Conservation (phyloP, 2,888 invertebrate genomes). For the Nephrotoma flavescens region DNA sequence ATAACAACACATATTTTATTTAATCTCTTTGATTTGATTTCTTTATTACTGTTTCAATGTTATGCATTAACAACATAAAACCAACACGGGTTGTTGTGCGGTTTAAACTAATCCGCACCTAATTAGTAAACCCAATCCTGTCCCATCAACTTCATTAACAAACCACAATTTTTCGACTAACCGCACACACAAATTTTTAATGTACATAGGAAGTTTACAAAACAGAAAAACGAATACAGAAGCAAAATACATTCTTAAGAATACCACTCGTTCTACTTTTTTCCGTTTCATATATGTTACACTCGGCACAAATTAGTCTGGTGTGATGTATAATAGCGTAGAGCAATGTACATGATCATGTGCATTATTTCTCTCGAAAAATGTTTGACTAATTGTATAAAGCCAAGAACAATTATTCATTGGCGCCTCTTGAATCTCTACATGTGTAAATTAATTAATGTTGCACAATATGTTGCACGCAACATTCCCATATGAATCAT, state of each 20-base stretch:
- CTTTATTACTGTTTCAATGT: neutral
- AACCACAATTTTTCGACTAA: neutral
- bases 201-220: neutral
- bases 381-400: neutral
- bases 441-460: neutral
- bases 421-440: neutral
- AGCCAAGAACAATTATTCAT: neutral
- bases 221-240: neutral
- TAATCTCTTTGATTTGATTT: neutral
- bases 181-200: neutral
- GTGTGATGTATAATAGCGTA: neutral
- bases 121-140: neutral
- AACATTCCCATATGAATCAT: neutral
- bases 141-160: neutral
- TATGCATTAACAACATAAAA: neutral
- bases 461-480: neutral
- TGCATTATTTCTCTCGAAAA: neutral
- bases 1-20: neutral
- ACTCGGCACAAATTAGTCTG: neutral
- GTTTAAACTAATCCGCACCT: neutral
- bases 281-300: neutral
- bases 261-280: neutral
- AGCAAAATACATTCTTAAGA: neutral
- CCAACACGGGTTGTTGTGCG: neutral
- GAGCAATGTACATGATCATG: neutral